These are phyloP conservation scores for Psilanteris sp. DNA, from an alignment of 1,140 invertebrate genomes.

Conservation along the genomic window DNA sequence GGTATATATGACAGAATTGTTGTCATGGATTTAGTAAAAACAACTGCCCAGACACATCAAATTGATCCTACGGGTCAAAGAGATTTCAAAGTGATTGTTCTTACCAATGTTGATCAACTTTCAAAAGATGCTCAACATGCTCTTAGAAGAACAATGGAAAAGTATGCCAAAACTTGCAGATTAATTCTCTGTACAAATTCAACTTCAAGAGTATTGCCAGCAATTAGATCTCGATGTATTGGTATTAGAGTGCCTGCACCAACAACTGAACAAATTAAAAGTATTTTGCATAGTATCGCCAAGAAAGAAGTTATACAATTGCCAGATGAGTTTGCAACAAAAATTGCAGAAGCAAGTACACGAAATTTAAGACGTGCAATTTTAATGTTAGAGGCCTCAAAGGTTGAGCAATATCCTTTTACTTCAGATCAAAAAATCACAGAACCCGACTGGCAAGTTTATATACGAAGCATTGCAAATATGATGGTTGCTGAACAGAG, in stretches of 20 bases:
- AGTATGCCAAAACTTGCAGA: conserved; percentile 97
- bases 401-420: conserved; percentile 95
- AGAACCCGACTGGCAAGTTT: conserved; percentile 96
- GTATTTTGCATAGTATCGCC: conserved; percentile 85
- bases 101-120: conserved; percentile 97
- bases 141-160: conserved; percentile 98
- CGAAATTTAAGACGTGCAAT: conserved; percentile 96
- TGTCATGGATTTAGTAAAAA: conserved; percentile 98
- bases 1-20: conserved; percentile 98
- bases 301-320: conserved; percentile 92
- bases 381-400: conserved; percentile 96
- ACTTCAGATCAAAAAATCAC: conserved; percentile 89
- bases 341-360: conserved; percentile 89
- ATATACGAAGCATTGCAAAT: conserved; percentile 91
- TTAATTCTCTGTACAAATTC: conserved; percentile 97
- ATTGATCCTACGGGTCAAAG: conserved; percentile 91
- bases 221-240: conserved; percentile 96
- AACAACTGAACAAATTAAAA: conserved; percentile 86
- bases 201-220: conserved; percentile 95
- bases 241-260: conserved; percentile 95
- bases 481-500: conserved; percentile 94
- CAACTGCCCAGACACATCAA: conserved; percentile 97
- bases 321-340: conserved; percentile 87
- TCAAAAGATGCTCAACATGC: conserved; percentile 99
- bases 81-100: conserved; percentile 97